Evolutionary conservation across 2,113 vertebrate species (phyloP), one percentile per base, ranked within the genome.

Genomic region (Ornithorhynchus anatinus): DNA sequence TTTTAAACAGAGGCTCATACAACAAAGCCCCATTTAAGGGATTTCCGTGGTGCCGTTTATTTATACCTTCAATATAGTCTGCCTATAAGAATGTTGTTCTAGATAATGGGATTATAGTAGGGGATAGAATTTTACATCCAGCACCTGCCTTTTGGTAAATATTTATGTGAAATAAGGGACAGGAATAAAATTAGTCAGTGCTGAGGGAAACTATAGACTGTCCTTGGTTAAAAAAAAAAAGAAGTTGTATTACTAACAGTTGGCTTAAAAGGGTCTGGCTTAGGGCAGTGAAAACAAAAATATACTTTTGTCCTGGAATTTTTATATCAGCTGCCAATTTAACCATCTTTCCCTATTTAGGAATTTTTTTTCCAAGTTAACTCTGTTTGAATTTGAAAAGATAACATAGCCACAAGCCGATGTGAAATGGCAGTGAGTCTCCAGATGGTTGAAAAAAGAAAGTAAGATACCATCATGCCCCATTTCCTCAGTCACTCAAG

Each of bases 301-400:
- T 78, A 86, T 11, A 54, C 56, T 76, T 51, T n/a, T 0, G 57
- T 23, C 64, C 54, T 73, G 72, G 61, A 73, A 22, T 58, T 80
- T 66, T 61, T 85, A 80, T 78, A 82, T 75, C 63, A 62, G 22
- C 23, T 68, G 79, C 44, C n/a, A 5, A 53, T 33, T 37, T 25
- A 81, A 73, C 48, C 14, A 31, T 67, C 31, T 67, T 88, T 69
- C 69, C 88, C 87, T 91, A 84, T 89, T 92, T 89, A 86, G 87
- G 89, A 88, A 79, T 22, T 54, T 60, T 77, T 83, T 68, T 33
- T 22, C 64, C 56, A 82, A 74, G 63, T 59, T 71, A 84, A 77
- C 72, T 83, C 69, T 37, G 38, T 73, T 83, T 80, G 77, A 19
- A 39, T 77, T 59, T 0, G 0, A 75, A 66, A 73, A 59, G 9